These are phyloP conservation scores for Notiomystis cincta DNA, from an alignment of 2,113 vertebrate genomes.

Conservation along the genomic window DNA sequence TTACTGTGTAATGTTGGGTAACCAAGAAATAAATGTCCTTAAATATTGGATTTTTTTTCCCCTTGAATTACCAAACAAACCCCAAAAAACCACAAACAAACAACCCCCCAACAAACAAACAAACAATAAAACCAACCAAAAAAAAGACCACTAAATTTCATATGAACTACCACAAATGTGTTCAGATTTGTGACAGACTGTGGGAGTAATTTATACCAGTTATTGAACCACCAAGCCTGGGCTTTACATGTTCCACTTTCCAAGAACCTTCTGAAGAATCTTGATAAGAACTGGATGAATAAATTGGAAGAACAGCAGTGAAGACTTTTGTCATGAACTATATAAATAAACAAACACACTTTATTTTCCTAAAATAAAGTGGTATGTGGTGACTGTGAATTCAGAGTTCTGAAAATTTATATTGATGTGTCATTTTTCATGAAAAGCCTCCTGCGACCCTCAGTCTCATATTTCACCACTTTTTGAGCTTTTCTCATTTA, in stretches of 20 bases:
- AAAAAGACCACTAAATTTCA: not conserved
- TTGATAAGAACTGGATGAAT: not conserved
- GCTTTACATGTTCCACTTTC: not conserved
- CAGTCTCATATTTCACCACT: not conserved
- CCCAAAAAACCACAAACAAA: not conserved
- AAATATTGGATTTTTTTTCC: not conserved
- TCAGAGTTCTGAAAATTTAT: not conserved
- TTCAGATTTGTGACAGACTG: not conserved
- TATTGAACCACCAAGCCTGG: not conserved
- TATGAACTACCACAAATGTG: not conserved
- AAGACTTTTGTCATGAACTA: not conserved
- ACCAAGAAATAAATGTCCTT: accelerated
- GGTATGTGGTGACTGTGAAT: not conserved
- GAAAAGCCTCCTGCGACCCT: not conserved
- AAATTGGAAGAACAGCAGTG: not conserved
- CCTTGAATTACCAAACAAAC: not conserved
- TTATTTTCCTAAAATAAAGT: not conserved
- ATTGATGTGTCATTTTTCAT: not conserved
- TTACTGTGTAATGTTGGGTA: not conserved
- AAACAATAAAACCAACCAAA: not conserved
- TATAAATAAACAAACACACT: not conserved
- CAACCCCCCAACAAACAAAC: not conserved
- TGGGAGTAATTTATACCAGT: not conserved
- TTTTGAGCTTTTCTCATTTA: not conserved
- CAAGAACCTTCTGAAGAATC: not conserved